A percentile compares a stretch with the other conserved stretches of the same genome.
Conservation (phyloP, 2,888 invertebrate species). For the Nomada goodeniana region DNA sequence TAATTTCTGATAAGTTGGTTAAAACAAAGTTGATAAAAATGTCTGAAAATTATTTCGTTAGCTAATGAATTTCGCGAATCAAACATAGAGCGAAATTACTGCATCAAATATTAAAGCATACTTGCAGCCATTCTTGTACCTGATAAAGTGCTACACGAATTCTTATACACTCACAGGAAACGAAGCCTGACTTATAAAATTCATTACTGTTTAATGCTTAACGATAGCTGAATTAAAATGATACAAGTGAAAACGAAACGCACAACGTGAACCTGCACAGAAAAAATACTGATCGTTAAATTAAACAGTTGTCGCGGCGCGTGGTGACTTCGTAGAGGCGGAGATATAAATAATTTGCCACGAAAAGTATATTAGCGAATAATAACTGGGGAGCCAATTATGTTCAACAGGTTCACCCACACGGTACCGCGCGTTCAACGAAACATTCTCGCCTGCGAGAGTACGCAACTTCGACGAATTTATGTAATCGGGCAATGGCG, state of each 20-base stretch:
- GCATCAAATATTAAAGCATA: too few species aligned
- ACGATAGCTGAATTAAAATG: neutral
- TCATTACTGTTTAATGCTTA: neutral
- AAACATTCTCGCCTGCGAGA: conserved; percentile 50
- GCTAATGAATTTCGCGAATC: too few species aligned
- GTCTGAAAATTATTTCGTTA: too few species aligned
- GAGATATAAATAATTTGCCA: conserved; percentile 56
- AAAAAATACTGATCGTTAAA: neutral
- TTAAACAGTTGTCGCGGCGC: conserved; percentile 18
- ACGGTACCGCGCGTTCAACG: conserved; percentile 42
- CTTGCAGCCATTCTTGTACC: too few species aligned
- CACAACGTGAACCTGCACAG: neutral
- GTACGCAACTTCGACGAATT: conserved; percentile 50
- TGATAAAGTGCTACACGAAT: too few species aligned
- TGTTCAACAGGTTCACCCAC: conserved; percentile 63
- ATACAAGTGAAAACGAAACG: conserved; percentile 24
- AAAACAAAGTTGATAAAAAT: too few species aligned
- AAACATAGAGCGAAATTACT: too few species aligned
- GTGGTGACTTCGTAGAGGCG: conserved; percentile 24
- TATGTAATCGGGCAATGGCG: conserved; percentile 52
- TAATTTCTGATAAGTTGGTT: too few species aligned
- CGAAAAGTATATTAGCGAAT: conserved; percentile 62
- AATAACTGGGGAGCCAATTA: conserved; percentile 61
- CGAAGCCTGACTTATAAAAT: neutral
- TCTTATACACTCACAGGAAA: too few species aligned